These are phyloP conservation scores for Rhombomys opimus DNA, from an alignment of 2,113 vertebrate species.

Conservation along the genomic window DNA sequence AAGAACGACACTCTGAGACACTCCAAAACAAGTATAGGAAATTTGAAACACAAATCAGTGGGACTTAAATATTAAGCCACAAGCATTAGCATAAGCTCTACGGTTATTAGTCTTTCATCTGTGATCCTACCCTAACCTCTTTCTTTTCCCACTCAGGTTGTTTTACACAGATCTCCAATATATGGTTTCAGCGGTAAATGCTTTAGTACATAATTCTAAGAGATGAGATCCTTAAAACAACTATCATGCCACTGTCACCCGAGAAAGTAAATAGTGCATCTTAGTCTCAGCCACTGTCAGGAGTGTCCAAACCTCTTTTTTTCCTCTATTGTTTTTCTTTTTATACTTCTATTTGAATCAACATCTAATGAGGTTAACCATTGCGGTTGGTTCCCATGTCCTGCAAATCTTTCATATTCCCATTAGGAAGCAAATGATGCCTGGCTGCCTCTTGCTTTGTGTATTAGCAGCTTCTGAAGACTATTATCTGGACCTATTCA, in stretches of 20 bases:
- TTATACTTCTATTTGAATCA: conserved; percentile 13
- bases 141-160: conserved; percentile 22
- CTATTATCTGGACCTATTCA: background rate
- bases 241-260: background rate
- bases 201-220: background rate
- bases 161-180: conserved; percentile 27
- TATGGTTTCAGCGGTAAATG: conserved; percentile 22
- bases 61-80: background rate
- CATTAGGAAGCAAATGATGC: background rate
- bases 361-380: background rate
- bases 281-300: background rate
- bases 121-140: background rate
- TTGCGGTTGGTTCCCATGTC: background rate
- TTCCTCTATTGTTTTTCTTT: background rate
- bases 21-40: conserved; percentile 22
- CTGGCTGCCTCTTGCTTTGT: conserved; percentile 21
- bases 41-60: conserved; percentile 9
- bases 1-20: background rate
- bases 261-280: background rate
- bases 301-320: background rate
- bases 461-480: background rate
- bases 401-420: conserved; percentile 43
- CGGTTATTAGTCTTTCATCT: conserved; percentile 15
- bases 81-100: background rate
- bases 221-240: background rate